Conservation (phyloP, 1,140 invertebrate genomes). For the Macrosteles quadrilineatus region DNA sequence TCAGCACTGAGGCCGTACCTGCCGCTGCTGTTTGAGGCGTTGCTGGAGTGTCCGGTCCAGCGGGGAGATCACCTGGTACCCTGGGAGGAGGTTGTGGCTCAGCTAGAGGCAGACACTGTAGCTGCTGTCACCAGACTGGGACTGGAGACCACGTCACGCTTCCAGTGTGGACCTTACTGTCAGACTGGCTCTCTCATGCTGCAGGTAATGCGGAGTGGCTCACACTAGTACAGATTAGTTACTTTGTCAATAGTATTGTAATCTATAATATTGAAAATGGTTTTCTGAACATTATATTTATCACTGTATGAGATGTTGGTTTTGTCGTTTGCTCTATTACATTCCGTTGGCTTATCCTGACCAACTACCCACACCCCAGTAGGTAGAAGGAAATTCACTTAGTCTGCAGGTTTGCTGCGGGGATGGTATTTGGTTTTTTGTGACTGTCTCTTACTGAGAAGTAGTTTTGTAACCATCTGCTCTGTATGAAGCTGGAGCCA, state of each 20-base stretch:
- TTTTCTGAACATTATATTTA: not conserved
- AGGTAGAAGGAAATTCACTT: no score
- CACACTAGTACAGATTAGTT: conserved; percentile 25
- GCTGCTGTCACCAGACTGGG: conserved; percentile 61
- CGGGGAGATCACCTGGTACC: conserved; percentile 60
- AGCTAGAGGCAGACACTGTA: conserved; percentile 73
- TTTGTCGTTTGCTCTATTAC: no score
- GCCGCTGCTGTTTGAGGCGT: conserved; percentile 67
- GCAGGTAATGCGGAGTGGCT: conserved; percentile 49
- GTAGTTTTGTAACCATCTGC: no score
- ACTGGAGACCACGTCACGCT: conserved; percentile 54
- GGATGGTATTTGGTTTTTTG: no score
- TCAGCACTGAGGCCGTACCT: conserved; percentile 66
- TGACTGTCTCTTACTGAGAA: no score
- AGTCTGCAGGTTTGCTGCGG: no score
- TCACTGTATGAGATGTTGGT: no score
- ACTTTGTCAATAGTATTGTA: not conserved
- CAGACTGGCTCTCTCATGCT: conserved; percentile 59
- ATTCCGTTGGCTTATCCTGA: no score
- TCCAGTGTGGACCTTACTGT: conserved; percentile 64
- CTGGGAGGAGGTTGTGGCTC: conserved; percentile 73
- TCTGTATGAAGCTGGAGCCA: conserved; percentile 79
- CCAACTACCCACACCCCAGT: no score
- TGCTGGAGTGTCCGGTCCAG: conserved; percentile 66
- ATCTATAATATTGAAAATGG: not conserved